phyloP scores from a whole-genome alignment of 30 jellyfish, hydroid and myxozoan species.

The Catostylus mosaicus region DNA sequence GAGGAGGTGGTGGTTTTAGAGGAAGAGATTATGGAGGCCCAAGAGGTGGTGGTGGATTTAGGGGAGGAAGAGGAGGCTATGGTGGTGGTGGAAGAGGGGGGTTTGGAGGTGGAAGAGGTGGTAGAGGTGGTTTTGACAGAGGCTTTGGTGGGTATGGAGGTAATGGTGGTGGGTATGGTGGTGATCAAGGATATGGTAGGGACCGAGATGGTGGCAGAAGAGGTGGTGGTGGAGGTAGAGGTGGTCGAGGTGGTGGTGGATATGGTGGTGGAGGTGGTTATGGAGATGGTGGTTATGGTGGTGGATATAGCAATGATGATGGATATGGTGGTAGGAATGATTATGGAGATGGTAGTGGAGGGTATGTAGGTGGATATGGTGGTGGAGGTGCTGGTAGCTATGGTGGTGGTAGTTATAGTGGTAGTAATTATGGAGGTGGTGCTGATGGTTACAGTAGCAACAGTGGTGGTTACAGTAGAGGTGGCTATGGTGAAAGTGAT shows the following conservation, averaged over 20 bases:
- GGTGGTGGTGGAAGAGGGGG: conserved; percentile 57
- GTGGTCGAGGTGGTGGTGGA: conserved; percentile 44
- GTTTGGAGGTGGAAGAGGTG: conserved; percentile 54
- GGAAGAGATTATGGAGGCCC: conserved; percentile 67
- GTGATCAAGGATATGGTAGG: conserved; percentile 5
- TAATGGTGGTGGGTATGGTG: conserved; percentile 33
- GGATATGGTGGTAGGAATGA: no score
- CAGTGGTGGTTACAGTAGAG: conserved; percentile 22
- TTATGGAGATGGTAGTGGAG: no score
- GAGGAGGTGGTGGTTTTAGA: conserved; percentile 76
- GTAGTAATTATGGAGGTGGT: conserved; percentile 18
- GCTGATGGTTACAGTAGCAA: conserved; percentile 3
- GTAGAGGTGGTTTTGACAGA: conserved; percentile 58
- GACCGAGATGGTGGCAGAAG: conserved; percentile 28
- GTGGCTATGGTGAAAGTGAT: conserved; percentile 32
- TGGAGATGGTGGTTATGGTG: conserved; percentile 35
- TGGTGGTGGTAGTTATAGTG: conserved; percentile 23
- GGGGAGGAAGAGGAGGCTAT: conserved; percentile 44
- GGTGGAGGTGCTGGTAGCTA: conserved; percentile 7
- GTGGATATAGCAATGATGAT: background rate
- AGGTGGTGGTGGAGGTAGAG: conserved; percentile 26
- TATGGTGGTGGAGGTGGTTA: conserved; percentile 29
- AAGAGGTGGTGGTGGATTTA: conserved; percentile 61
- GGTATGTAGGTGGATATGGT: no score
- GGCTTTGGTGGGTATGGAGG: conserved; percentile 56